Percentiles rank a stretch among this genome's conserved stretches.
These are phyloP conservation scores for Cotesia vestalis DNA, from an alignment of 1,140 invertebrate species.

Conservation along the genomic window DNA sequence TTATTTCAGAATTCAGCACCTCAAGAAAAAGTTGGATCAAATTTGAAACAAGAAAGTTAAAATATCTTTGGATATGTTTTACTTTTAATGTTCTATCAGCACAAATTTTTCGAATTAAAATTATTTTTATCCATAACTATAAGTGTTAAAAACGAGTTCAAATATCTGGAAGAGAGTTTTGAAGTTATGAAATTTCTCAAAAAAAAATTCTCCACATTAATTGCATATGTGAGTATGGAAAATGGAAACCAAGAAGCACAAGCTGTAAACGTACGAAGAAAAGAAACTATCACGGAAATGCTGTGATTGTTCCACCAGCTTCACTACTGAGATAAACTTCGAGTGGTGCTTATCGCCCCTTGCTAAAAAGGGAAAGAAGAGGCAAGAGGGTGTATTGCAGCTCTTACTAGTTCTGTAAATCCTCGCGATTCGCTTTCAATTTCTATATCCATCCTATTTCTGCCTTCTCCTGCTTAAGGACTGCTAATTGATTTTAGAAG, in stretches of 20 bases:
- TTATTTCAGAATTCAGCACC: too few species aligned
- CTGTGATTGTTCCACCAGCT: slow-evolving; percentile 47
- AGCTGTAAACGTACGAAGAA: background rate
- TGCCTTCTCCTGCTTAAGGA: slow-evolving; percentile 40
- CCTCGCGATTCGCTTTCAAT: slow-evolving; percentile 12
- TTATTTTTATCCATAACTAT: too few species aligned
- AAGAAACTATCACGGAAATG: slow-evolving; percentile 32
- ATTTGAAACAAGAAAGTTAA: too few species aligned
- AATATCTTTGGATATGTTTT: too few species aligned
- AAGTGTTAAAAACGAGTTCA: too few species aligned
- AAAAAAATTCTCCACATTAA: too few species aligned
- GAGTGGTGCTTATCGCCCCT: slow-evolving; percentile 40
- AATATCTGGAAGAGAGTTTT: too few species aligned
- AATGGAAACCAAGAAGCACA: background rate
- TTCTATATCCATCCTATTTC: slow-evolving; percentile 7
- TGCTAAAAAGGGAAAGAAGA: slow-evolving; percentile 26
- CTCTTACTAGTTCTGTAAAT: background rate
- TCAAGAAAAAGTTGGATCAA: too few species aligned
- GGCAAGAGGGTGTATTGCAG: slow-evolving; percentile 13
- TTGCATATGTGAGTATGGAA: too few species aligned
- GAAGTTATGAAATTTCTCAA: too few species aligned
- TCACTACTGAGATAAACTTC: slow-evolving; percentile 50
- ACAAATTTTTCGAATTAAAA: too few species aligned
- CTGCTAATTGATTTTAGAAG: slow-evolving; percentile 58
- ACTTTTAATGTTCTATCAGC: too few species aligned